A percentile compares a stretch with the other conserved stretches of the same genome.
phyloP scores from a whole-genome alignment of 2,113 vertebrate genomes.

The Anarrhichthys ocellatus region DNA sequence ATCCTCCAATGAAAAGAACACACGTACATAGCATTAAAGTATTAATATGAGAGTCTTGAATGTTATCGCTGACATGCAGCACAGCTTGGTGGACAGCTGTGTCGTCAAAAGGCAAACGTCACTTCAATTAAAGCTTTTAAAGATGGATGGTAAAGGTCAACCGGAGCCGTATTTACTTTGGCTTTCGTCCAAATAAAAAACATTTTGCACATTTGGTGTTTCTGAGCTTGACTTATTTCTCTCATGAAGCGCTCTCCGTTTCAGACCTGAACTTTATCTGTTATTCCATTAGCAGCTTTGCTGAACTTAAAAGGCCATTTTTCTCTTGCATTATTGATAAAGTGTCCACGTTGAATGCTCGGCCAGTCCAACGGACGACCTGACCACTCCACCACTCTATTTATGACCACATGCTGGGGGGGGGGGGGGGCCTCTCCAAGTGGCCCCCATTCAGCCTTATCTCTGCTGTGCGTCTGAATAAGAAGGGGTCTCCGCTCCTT shows the following conservation, averaged over 20 bases:
- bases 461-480: conserved; percentile 34
- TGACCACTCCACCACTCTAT: conserved; percentile 54
- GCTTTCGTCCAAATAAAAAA: background rate
- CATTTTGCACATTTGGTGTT: conserved; percentile 19
- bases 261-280: conserved; percentile 31
- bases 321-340: conserved; percentile 64
- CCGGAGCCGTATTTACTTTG: background rate
- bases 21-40: conserved; percentile 6
- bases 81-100: conserved; percentile 11
- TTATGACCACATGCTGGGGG: conserved; percentile 57
- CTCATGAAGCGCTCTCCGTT: background rate
- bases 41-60: conserved; percentile 46
- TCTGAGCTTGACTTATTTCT: conserved; percentile 12
- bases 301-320: conserved; percentile 19
- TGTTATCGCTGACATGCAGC: conserved; percentile 33
- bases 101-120: conserved; percentile 58
- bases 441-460: conserved; percentile 60
- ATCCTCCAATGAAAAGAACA: background rate
- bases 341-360: conserved; percentile 19
- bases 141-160: conserved; percentile 45
- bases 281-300: conserved; percentile 49
- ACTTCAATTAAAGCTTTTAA: conserved; percentile 55
- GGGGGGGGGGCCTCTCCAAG: conserved; percentile 23
- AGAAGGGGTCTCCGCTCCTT: conserved; percentile 59
- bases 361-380: conserved; percentile 30